These are phyloP conservation scores for Beris morrisii DNA, from an alignment of 2,888 invertebrate genomes.

Conservation along the genomic window DNA sequence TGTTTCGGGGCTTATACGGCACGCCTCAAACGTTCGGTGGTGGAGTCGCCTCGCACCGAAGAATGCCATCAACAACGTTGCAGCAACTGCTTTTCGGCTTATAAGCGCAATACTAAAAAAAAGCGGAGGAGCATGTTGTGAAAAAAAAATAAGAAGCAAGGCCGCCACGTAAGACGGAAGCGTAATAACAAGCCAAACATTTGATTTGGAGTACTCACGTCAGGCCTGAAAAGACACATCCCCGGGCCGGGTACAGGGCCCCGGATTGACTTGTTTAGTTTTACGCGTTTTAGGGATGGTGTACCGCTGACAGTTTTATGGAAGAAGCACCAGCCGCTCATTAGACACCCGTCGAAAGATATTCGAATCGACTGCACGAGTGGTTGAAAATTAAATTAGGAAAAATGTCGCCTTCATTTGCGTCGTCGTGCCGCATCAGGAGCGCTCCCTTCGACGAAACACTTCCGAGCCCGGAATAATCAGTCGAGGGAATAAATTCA, in stretches of 20 bases:
- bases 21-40: background rate
- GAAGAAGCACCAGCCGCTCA: constrained; percentile 26
- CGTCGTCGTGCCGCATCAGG: background rate
- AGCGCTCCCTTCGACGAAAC: constrained; percentile 20
- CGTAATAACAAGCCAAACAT: constrained; percentile 16
- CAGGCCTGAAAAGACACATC: background rate
- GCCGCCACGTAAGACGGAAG: constrained; percentile 19
- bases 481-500: constrained; percentile 41
- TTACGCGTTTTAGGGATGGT: constrained; percentile 19
- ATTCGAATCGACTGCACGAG: constrained; percentile 3
- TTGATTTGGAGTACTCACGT: constrained; percentile 32
- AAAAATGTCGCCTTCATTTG: background rate
- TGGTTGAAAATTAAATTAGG: constrained; percentile 13
- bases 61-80: constrained; percentile 9
- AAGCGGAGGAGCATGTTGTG: constrained; percentile 14
- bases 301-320: constrained; percentile 37
- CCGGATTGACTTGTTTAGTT: constrained; percentile 17
- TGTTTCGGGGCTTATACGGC: constrained; percentile 21
- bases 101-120: constrained; percentile 8
- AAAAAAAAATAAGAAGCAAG: constrained; percentile 10
- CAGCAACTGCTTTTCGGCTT: constrained; percentile 1
- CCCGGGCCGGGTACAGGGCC: background rate
- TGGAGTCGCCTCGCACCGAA: constrained; percentile 10
- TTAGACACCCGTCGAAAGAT: constrained; percentile 16
- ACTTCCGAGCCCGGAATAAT: constrained; percentile 36